Evolutionary conservation across 2,888 invertebrate species (phyloP), one percentile per base, ranked within the genome.

Genomic region (Nomada flava): DNA sequence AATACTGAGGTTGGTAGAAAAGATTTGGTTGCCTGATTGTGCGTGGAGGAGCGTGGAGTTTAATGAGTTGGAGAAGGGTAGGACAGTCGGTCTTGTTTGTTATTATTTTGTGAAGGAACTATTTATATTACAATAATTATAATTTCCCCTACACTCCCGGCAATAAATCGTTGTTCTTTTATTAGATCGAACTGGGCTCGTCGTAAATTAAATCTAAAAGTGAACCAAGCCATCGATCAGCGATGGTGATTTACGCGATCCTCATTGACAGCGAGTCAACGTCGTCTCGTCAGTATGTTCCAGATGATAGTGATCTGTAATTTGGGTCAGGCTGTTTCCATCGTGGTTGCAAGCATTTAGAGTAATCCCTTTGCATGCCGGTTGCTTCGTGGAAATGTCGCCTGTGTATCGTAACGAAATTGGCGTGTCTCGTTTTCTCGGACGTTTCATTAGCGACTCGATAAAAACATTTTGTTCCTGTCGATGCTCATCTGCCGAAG

Each of bases 231-330:
- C 47, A 57, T 63, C 52, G 65, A 47, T 81, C 64, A 59, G 10
- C 26, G 15, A 67, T 47, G 69, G 10, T 60, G 76, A 83, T 81
- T 85, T 76, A 76, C 72, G 65, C 78, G 53, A 71, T 64, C 57
- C 59, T 78, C 74, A 65, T 68, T 76, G 68, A 74, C 76, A 74
- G 59, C 76, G 78, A 85, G 64, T 83, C 26, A 59, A 55, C 71
- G 64, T 86, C 26, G 59, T 59, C 68, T 67, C 57, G 50, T 80
- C 75, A 36, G 42, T 50, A 67, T 59, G 73, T 65, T 73, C 76
- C 60, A 67, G 55, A 83, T 79, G 78, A 68, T 63, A 59, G 53
- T 26, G 71, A 80, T 85, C 78, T 75, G 72, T 70, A 76, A 70
- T 81, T 74, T 76, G 59, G 86, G 78, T 86, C 83, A 73, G 55